phyloP scores from a whole-genome alignment of 2,797 vertebrate species.

The Alectoris magna region DNA sequence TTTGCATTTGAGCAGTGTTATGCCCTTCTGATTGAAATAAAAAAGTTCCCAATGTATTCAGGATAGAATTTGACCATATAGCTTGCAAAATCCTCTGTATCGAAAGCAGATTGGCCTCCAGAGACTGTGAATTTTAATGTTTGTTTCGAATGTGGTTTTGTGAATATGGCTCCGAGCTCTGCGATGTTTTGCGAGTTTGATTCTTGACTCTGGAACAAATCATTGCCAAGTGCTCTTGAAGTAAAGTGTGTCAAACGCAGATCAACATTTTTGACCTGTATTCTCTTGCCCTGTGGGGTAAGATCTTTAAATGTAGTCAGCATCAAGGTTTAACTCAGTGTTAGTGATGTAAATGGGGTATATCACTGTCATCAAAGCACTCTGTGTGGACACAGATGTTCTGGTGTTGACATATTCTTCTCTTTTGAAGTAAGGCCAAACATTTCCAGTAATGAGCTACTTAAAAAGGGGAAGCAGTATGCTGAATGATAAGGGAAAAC shows the following conservation, averaged over 20 bases:
- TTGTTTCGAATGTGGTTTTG: conserved; percentile 47
- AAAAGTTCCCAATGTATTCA: not conserved
- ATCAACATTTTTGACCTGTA: conserved; percentile 64
- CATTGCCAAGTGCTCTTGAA: conserved; percentile 64
- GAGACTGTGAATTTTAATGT: conserved; percentile 46
- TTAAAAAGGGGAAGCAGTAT: conserved; percentile 23
- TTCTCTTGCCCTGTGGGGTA: conserved; percentile 65
- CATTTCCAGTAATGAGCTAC: conserved; percentile 43
- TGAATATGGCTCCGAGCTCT: conserved; percentile 46
- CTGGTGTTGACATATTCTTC: conserved; percentile 62
- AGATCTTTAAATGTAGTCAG: conserved; percentile 66
- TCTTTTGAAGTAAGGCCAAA: conserved; percentile 62
- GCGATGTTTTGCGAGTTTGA: conserved; percentile 25
- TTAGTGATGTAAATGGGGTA: conserved; percentile 64
- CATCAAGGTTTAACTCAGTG: conserved; percentile 58
- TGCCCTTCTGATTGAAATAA: not conserved
- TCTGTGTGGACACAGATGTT: conserved; percentile 56
- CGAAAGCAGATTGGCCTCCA: conserved; percentile 26
- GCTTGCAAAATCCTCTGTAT: not conserved
- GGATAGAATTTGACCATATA: not conserved
- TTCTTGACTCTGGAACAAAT: conserved; percentile 65
- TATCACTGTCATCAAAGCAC: conserved; percentile 64
- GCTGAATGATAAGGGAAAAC: not conserved
- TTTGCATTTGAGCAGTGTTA: not conserved
- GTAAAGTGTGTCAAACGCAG: conserved; percentile 51